Conservation (phyloP, 2,113 vertebrate species). For the Apaloderma vittatum region DNA sequence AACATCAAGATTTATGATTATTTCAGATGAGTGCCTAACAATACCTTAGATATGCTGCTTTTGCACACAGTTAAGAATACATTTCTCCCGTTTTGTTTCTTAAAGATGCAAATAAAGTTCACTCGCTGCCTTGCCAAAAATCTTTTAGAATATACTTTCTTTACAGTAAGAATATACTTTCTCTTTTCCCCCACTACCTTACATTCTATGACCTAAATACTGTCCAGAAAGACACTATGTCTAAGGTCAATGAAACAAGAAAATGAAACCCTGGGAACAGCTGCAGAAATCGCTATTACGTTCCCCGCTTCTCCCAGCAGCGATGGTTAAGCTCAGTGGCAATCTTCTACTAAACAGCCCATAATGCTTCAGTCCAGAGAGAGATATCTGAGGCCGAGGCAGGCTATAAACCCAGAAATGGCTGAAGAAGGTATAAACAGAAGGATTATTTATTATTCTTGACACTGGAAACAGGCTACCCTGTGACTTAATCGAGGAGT, state of each 20-base stretch:
- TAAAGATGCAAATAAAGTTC: neutral
- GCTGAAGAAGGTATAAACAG: neutral
- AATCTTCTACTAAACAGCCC: slow-evolving; percentile 16
- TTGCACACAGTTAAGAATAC: neutral
- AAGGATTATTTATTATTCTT: neutral
- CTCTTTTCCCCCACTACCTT: neutral
- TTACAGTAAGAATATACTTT: neutral
- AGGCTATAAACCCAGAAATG: neutral
- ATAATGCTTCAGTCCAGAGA: neutral
- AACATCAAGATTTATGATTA: neutral
- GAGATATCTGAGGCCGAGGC: neutral
- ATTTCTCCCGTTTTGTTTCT: neutral
- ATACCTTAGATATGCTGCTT: neutral
- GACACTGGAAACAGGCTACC: neutral
- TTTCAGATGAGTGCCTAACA: neutral
- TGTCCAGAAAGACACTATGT: neutral
- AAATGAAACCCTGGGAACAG: slow-evolving; percentile 21
- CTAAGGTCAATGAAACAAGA: slow-evolving; percentile 14
- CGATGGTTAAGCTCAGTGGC: slow-evolving; percentile 34
- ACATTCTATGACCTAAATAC: neutral
- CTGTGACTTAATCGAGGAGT: slow-evolving; percentile 15
- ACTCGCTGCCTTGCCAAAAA: neutral
- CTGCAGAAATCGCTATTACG: neutral
- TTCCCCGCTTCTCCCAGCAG: neutral
- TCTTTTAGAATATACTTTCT: too few species aligned